phyloP scores from a whole-genome alignment of 2,113 vertebrate genomes.

The Bucco capensis region DNA sequence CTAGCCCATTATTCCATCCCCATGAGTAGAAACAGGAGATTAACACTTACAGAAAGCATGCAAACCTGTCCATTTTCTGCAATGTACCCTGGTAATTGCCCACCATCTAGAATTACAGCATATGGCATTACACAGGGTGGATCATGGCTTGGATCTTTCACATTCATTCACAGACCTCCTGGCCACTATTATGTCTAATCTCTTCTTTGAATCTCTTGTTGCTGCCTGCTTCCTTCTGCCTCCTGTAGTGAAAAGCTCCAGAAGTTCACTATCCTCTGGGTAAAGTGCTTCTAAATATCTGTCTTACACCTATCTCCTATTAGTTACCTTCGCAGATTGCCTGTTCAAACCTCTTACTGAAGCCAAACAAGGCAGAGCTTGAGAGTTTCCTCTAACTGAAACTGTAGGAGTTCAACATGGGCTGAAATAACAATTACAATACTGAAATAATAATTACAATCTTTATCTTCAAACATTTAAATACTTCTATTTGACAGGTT shows the following conservation, averaged over 20 bases:
- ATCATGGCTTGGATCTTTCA: not conserved
- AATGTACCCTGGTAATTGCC: not conserved
- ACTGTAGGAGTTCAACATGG: rapidly evolving
- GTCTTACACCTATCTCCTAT: not conserved
- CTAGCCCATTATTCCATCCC: not conserved
- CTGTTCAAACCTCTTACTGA: not conserved
- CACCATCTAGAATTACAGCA: not conserved
- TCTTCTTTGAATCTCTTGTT: not conserved
- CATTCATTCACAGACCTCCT: not conserved
- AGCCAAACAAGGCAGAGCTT: not conserved
- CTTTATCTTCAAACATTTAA: not conserved
- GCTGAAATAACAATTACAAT: not conserved
- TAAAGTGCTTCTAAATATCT: not conserved
- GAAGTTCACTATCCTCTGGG: not conserved
- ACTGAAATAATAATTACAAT: not conserved
- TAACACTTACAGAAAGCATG: not conserved
- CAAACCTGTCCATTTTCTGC: not conserved
- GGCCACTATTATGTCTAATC: not conserved
- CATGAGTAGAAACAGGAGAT: not conserved
- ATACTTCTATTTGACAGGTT: not conserved
- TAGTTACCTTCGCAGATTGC: not conserved
- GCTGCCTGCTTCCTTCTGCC: not conserved
- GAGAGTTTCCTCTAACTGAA: not conserved
- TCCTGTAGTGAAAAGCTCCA: not conserved
- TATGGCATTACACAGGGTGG: not conserved